Evolutionary conservation across 2,113 vertebrate genomes (phyloP), one percentile per base, ranked within the genome.

Genomic region (Pionites leucogaster): DNA sequence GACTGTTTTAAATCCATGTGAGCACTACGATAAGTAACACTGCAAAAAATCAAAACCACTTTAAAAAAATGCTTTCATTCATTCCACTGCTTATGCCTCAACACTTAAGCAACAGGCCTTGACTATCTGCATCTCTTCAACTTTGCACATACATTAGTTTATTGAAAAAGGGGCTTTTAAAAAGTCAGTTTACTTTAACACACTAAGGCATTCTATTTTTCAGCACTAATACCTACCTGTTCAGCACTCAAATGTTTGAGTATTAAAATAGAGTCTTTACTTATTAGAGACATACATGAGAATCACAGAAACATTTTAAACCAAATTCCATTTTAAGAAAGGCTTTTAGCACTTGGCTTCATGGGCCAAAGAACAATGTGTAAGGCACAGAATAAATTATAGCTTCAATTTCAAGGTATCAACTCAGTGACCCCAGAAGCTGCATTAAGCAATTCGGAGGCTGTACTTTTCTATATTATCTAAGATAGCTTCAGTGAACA

Each of bases 191-290:
- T 29, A 62, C 57, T 65, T 89, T 39, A 82, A 50, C 8, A 41
- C 14, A 20, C 17, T 93, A 15, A 23, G 7, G 49, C 29, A 31
- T 23, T 67, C 59, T 70, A 57, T 50, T 37, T 24, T 41, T 22
- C 60, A 92, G 70, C 75, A 50, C 79, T 79, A 92, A 96, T 93
- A 98, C 97, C 97, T 87, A 97, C 98, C 97, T 97, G 46, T 33
- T 96, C 83, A 91, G 82, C 47, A 91, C 33, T 93, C 80, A 95
- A 94, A 93, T 7, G 49, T 68, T 94, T 97, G 18, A 17, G 44
- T 60, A 77, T 96, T 96, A 95, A 86, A 80, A 80, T 33, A 93
- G 55, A 62, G 31, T 37, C 69, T 77, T 72, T 82, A 86, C 82
- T 92, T 94, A 74, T 67, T 78, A 94, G 29, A 94, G 65, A 91